phyloP scores from a whole-genome alignment of 2,888 invertebrate genomes.

The Sinelater perroti region DNA sequence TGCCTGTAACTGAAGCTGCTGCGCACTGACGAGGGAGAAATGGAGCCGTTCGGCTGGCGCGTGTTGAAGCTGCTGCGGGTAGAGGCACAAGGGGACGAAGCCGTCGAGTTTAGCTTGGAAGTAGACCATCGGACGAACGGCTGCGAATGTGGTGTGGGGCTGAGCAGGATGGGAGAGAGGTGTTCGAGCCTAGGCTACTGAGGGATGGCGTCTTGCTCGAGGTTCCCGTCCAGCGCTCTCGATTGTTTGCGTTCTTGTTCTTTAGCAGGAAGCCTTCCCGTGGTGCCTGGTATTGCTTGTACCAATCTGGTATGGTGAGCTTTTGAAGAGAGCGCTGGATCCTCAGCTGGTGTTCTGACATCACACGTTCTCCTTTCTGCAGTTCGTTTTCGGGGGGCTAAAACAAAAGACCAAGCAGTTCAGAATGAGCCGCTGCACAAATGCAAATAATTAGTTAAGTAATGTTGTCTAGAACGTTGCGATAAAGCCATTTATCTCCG shows the following conservation, averaged over 20 bases:
- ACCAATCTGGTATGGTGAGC: slow-evolving; percentile 96
- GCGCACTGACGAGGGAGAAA: slow-evolving; percentile 71
- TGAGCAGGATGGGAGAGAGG: slow-evolving; percentile 57
- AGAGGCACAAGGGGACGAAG: slow-evolving; percentile 78
- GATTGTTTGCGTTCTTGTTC: slow-evolving; percentile 67
- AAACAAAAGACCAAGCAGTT: too few species aligned
- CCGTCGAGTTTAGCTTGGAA: slow-evolving; percentile 77
- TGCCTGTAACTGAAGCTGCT: slow-evolving; percentile 85
- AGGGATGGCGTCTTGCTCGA: slow-evolving; percentile 85
- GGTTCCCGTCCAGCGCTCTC: slow-evolving; percentile 64
- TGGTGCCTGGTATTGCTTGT: slow-evolving; percentile 75
- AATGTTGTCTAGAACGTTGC: too few species aligned
- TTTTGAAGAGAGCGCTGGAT: slow-evolving; percentile 93
- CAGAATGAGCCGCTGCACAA: too few species aligned
- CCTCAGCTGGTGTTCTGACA: slow-evolving; percentile 93
- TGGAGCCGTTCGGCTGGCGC: slow-evolving; percentile 68
- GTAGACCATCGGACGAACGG: slow-evolving; percentile 77
- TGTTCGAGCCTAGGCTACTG: slow-evolving; percentile 71
- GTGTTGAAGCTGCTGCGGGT: slow-evolving; percentile 77
- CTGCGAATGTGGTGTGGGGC: slow-evolving; percentile 57
- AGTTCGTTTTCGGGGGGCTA: slow-evolving; percentile 95
- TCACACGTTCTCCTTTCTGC: slow-evolving; percentile 85
- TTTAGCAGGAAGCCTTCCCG: slow-evolving; percentile 83
- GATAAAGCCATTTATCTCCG: too few species aligned
- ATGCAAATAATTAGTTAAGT: too few species aligned